These are phyloP conservation scores for Temnothorax longispinosus DNA, from an alignment of 1,140 invertebrate species.

Conservation along the genomic window DNA sequence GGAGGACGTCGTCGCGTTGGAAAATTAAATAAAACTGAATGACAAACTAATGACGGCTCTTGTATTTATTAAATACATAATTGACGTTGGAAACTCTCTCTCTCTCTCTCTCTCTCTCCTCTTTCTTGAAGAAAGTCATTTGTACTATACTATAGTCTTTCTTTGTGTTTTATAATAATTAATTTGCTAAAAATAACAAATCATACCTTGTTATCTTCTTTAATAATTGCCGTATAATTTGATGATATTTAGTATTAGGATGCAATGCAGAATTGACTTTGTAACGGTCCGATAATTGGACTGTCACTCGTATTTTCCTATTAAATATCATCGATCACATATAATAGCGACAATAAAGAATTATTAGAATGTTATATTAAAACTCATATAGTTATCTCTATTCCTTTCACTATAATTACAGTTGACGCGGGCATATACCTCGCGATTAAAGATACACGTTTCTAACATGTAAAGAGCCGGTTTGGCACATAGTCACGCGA, in stretches of 20 bases:
- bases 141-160: not conserved
- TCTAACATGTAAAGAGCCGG: conserved; percentile 43
- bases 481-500: conserved; percentile 49
- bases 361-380: conserved; percentile 37
- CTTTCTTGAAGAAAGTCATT: not conserved
- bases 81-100: conserved; percentile 11
- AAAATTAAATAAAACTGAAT: conserved; percentile 32
- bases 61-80: conserved; percentile 12
- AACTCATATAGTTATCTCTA: conserved; percentile 39
- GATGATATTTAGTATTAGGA: not conserved
- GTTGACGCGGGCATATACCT: conserved; percentile 30
- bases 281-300: conserved; percentile 35
- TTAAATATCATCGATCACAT: conserved; percentile 39
- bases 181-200: not conserved
- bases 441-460: conserved; percentile 44
- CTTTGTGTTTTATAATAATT: not conserved
- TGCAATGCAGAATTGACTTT: not conserved
- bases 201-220: not conserved
- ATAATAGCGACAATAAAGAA: not conserved
- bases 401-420: conserved; percentile 44
- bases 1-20: not conserved
- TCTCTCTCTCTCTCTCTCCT: not conserved
- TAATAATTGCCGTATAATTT: not conserved
- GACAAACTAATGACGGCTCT: conserved; percentile 28
- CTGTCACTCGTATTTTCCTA: conserved; percentile 2